Base-by-base conservation (phyloP, 2,888 invertebrate species). In the Drosophila suboccidentalis region DNA sequence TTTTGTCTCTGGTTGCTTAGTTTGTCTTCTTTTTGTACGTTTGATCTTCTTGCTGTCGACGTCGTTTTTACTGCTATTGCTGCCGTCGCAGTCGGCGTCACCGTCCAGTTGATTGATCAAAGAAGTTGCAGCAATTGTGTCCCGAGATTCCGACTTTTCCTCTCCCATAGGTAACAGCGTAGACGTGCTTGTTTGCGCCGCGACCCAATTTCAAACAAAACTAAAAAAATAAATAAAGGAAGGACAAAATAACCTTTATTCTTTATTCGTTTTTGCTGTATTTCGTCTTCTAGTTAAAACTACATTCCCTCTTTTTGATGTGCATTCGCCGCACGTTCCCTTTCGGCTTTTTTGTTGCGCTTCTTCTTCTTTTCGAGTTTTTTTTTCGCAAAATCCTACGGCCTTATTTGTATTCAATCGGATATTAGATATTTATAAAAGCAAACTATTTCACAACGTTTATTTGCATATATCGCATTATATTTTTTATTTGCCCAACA, bases 141-240 rank as follows among this genome's bases (percentile, higher is more conserved):
- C 82, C 58, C 86, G 69, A 73, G 82, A 66, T 54, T 80, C 74
- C 11, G 74, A 50, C 66, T 71, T 86, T 78, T 89, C 76, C 78
- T 89, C 80, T 82, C 86, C 86, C 86, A 86, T 86, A 88, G 86
- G 80, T 88, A 78, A 89, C 83, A 78, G 81, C 43, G 68, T 78
- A 15, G 62, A 64, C 67, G 73, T 71, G 73, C 82, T 66, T 59
- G 41, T 55, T 60, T 68, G 66, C 71, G 65, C 29, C 15, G 70
- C 68, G 63, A 64, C 39, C 58, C 47, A 69, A 65, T 59, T 57
- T 66, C 36, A 54, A 67, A 75, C 58, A 60, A 60, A 78, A 62
- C 89, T 89, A 49, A 15, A 38, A 17, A 60, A 76, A 32, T 36
- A 43, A 43, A 26, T 47, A 38, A 49, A 15, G 11, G 9, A 47